Base-by-base conservation (phyloP, 53 echinoderm and acorn worm species). In the Apostichopus leukothele region DNA sequence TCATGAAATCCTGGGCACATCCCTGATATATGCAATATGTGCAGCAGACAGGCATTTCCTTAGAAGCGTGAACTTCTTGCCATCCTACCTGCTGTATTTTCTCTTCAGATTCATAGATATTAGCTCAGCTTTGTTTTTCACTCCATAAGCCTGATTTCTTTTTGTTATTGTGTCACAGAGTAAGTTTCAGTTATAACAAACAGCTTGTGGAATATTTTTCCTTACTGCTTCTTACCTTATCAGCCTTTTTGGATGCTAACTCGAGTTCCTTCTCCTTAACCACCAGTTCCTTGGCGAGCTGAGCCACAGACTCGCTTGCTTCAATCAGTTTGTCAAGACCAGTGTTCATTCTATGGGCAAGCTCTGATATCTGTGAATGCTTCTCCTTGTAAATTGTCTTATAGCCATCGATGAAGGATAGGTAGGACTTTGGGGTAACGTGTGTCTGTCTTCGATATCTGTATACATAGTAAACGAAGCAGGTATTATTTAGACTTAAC, bases 381-480 rank as follows among this genome's bases (percentile, higher is more conserved):
- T 98, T 95, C 94, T 98, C 95, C 20, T 90, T 88, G 68, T 98
- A 98, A 86, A 98, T 96, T 75, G 93, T 90, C 93, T 94, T 98
- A 75, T 98, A 98, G 27, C 99, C 99, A 84, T 96, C 94, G 81
- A 98, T 89, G 90, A 98, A 98, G 27, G 99, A 98, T 88, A 98
- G 86, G 94, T 98, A 98, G 12, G 99, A 98, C 81, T 98, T 98
- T 68, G 99, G 99, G 19, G 99, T 98, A 16, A 98, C 99, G 71
- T 98, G 99, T 19, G 99, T 96, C 88, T 98, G 99, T 51, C 99
- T 96, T 20, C 99, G 99, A 87, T 98, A 98, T 75, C 99, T 98
- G 75, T 21, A 75, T 13, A 63, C 16, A 63, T 39, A 39, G 1
- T 39, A 3, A 39, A 39, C 39, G 3, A 39, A 39, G 39, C 39